Base-by-base conservation (phyloP, 1,140 invertebrate species). In the Cardiocondyla obscurior region DNA sequence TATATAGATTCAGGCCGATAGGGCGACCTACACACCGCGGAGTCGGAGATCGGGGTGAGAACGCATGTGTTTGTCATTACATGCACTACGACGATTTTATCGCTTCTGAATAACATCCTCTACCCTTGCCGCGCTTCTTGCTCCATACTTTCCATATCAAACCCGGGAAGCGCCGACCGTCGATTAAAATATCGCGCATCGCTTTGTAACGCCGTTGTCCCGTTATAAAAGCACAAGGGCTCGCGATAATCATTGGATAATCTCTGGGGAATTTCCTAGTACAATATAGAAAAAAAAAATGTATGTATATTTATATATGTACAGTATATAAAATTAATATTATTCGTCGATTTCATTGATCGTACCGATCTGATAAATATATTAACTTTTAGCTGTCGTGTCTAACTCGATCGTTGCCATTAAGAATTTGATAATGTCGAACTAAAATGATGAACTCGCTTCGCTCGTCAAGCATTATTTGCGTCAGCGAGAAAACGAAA, bases 11-110 rank as follows among this genome's bases (percentile, higher is more conserved):
- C 84, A 42, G 30, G n/a, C 49, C 88, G 90, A 92, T 91, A 91
- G 87, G 86, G 83, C 58, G 84, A 88, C 77, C 64, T 72, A 39
- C 53, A 14, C 33, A 10, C 19, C 28, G 28, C 64, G 74, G 33
- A 69, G 77, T 65, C 39, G 69, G 85, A 67, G 57, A 85, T 46
- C 64, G 81, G 86, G 82, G 79, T 69, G 81, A 83, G 85, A 87
- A 86, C 89, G 88, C 93, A 91, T 91, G 91, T 93, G 92, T 92
- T 93, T 91, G 91, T 92, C 92, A 90, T 94, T 93, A 92, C 84
- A 73, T 85, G 88, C 85, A 87, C 77, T 84, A 85, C 90, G 88
- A 91, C 86, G 89, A 92, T 91, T 87, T 91, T 91, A 92, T 92
- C 91, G 83, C 76, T 74, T 79, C 58, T 51, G 44, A 70, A 81